Evolutionary conservation across 2,113 vertebrate species (phyloP).

Genomic region (Gyps fulvus): DNA sequence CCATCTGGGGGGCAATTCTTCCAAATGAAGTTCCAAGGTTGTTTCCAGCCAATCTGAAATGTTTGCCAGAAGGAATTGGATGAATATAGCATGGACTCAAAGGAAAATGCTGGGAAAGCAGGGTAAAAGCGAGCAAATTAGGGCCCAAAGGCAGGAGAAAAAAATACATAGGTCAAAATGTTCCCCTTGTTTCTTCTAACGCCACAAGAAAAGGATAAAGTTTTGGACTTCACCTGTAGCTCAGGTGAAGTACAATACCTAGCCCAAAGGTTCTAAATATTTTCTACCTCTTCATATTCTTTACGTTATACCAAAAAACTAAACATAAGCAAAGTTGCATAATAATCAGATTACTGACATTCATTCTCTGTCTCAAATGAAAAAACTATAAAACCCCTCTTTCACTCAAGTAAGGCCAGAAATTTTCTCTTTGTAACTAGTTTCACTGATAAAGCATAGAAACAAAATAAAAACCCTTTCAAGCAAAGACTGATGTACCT

Average conservation of each 20-base stretch:
- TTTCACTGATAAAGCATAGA: background rate
- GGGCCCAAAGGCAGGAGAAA: background rate
- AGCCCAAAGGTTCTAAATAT: background rate
- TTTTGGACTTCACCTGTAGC: background rate
- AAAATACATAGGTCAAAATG: background rate
- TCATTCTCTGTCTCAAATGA: background rate
- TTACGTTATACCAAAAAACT: background rate
- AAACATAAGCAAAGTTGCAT: background rate
- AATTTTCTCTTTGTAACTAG: background rate
- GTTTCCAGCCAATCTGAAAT: background rate
- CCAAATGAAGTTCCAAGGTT: background rate
- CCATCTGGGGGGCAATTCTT: rapidly evolving
- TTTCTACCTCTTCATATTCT: background rate
- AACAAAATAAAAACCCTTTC: background rate
- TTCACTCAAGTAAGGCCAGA: background rate
- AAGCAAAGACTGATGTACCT: background rate
- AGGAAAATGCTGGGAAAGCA: background rate
- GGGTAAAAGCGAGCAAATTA: background rate
- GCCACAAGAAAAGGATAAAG: background rate
- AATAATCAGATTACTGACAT: background rate
- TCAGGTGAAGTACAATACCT: background rate
- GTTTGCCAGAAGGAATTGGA: background rate
- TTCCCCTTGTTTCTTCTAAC: background rate
- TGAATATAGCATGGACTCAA: background rate
- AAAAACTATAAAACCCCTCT: background rate